These are phyloP conservation scores for Dendropsophus ebraccatus DNA, from an alignment of 2,113 vertebrate species.

Conservation along the genomic window DNA sequence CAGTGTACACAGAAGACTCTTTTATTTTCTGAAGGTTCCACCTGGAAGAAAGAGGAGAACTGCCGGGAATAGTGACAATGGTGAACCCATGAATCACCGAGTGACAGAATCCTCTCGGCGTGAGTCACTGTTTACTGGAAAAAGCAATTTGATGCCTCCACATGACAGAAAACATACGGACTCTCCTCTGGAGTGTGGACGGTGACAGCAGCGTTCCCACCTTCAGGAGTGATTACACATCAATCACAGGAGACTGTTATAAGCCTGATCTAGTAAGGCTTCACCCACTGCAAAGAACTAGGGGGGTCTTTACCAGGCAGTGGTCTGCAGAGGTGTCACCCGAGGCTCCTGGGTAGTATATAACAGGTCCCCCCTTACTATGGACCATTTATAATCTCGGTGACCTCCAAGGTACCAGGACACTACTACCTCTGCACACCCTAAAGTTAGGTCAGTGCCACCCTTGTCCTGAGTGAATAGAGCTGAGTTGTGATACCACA, in stretches of 20 bases:
- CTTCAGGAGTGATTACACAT: background rate
- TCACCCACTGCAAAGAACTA: background rate
- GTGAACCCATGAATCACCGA: background rate
- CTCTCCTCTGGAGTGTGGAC: background rate
- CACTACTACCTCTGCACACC: too few species aligned
- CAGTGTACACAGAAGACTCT: background rate
- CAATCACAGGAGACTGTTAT: background rate
- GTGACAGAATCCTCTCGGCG: background rate
- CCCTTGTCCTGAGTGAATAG: too few species aligned
- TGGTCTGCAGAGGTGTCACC: background rate
- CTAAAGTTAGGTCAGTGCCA: too few species aligned
- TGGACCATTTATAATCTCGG: background rate
- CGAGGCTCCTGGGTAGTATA: background rate
- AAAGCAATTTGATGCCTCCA: background rate
- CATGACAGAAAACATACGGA: background rate
- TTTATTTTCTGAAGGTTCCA: background rate
- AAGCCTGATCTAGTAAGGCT: background rate
- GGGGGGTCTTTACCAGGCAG: background rate
- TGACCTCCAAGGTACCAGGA: background rate
- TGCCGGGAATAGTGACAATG: background rate
- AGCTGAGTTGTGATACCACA: too few species aligned
- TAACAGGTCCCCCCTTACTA: too few species aligned
- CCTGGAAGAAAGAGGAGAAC: background rate
- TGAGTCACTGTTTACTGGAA: conserved; percentile 27
- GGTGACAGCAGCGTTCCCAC: background rate